These are phyloP conservation scores for Lepidochitona cinerea DNA, from an alignment of 2,888 invertebrate genomes.

Conservation along the genomic window DNA sequence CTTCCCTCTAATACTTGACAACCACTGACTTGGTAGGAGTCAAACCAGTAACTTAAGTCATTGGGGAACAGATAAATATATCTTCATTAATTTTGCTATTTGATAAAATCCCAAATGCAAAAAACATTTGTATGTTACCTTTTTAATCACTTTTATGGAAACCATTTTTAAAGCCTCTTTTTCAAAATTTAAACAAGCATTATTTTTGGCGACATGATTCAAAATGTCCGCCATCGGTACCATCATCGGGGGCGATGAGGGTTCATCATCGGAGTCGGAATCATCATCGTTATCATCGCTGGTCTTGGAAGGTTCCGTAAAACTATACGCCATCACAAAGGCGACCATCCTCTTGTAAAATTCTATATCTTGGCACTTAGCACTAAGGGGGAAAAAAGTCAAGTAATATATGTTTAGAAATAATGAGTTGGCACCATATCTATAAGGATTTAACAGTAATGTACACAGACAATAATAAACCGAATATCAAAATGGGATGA, in stretches of 20 bases:
- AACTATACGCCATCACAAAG: constrained; percentile 71
- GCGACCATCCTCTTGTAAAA: constrained; percentile 70
- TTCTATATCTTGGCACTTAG: constrained; percentile 43
- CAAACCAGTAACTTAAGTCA: no score
- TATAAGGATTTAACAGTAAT: no score
- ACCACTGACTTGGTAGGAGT: no score
- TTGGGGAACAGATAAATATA: no score
- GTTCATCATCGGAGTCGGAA: constrained; percentile 40
- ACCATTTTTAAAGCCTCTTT: constrained; percentile 65
- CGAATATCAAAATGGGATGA: no score
- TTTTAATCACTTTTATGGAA: constrained; percentile 53
- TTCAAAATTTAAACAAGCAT: constrained; percentile 67
- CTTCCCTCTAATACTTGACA: no score
- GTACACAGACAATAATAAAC: no score
- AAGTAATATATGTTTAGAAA: neutral
- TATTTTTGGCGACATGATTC: constrained; percentile 68
- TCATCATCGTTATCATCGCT: constrained; percentile 43
- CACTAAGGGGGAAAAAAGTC: constrained; percentile 11
- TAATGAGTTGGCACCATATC: neutral
- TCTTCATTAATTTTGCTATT: no score
- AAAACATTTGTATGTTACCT: constrained; percentile 55
- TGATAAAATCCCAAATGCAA: no score
- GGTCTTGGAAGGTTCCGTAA: constrained; percentile 62
- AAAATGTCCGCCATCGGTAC: constrained; percentile 71
- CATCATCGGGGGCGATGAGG: constrained; percentile 64